A percentile compares a stretch with the other conserved stretches of the same genome.
phyloP scores from a whole-genome alignment of 2,888 invertebrate species.

The Drosophila bunnanda region DNA sequence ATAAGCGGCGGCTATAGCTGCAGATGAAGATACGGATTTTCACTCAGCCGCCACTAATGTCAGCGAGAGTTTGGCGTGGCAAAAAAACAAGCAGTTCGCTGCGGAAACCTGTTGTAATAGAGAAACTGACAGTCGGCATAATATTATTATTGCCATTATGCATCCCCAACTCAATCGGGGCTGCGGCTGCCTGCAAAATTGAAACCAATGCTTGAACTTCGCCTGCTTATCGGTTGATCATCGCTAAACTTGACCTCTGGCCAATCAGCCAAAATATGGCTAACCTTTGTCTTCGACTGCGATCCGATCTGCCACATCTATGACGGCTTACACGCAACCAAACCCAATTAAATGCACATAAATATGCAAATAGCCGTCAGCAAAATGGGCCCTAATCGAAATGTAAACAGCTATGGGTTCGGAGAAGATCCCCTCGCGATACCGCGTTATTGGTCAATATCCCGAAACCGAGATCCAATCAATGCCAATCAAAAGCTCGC shows the following conservation, averaged over 20 bases:
- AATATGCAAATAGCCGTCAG: constrained; percentile 67
- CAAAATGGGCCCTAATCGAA: constrained; percentile 72
- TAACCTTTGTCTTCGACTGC: constrained; percentile 21
- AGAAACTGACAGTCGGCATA: constrained; percentile 22
- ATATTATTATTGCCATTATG: constrained; percentile 20
- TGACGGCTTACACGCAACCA: constrained; percentile 55
- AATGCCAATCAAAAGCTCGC: constrained; percentile 73
- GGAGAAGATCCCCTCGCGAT: constrained; percentile 44
- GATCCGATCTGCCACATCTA: constrained; percentile 22
- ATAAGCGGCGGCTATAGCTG: constrained; percentile 27
- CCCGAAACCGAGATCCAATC: constrained; percentile 37
- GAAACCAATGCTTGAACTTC: constrained; percentile 59
- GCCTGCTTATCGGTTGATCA: constrained; percentile 51
- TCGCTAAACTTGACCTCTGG: constrained; percentile 64
- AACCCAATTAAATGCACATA: constrained; percentile 77
- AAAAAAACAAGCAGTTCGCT: constrained; percentile 14
- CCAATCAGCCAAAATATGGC: constrained; percentile 48
- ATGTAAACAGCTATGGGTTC: constrained; percentile 74
- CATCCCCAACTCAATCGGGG: neutral
- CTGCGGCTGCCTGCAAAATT: constrained; percentile 14
- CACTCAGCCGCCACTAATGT: constrained; percentile 32
- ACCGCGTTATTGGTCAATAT: constrained; percentile 48
- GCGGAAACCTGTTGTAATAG: constrained; percentile 43
- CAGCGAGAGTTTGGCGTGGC: constrained; percentile 42
- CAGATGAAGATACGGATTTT: constrained; percentile 53